A percentile compares a stretch with the other conserved stretches of the same genome.
Evolutionary conservation across 2,888 invertebrate genomes (phyloP).

Genomic region (Zaprionus lineosus): DNA sequence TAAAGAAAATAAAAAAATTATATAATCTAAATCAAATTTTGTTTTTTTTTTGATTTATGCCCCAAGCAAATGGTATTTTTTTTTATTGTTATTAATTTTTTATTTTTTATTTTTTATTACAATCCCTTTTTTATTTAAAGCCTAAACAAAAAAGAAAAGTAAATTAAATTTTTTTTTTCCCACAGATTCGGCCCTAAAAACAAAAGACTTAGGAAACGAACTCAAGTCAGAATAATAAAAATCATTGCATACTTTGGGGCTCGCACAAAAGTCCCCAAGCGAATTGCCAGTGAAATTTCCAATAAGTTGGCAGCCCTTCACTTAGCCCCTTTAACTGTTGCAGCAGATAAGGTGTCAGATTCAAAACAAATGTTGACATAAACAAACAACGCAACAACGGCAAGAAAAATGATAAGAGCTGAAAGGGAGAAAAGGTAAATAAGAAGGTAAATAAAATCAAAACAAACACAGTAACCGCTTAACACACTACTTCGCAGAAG

Average conservation of each 20-base stretch:
- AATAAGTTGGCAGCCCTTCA: background rate
- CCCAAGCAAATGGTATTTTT: background rate
- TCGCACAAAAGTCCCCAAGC: background rate
- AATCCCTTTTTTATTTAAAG: too few relatives aligned
- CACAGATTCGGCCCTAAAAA: background rate
- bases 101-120: background rate
- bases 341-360: conserved; percentile 20
- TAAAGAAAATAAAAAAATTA: conserved; percentile 16
- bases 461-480: conserved; percentile 8
- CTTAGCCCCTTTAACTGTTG: conserved; percentile 29
- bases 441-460: conserved; percentile 8
- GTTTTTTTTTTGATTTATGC: background rate
- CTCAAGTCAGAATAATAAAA: background rate
- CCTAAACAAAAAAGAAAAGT: too few relatives aligned
- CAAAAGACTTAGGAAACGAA: conserved; percentile 32
- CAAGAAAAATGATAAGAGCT: conserved; percentile 12
- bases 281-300: background rate
- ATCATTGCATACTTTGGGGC: conserved; percentile 47
- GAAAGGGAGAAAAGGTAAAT: conserved; percentile 9
- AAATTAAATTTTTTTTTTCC: background rate
- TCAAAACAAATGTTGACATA: conserved; percentile 46
- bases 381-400: conserved; percentile 15
- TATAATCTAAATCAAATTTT: conserved; percentile 6
- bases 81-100: background rate
- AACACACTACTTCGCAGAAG: conserved; percentile 26